Percentiles rank a stretch among this genome's conserved stretches.
Conservation (phyloP, 2,113 vertebrate genomes). For the Nothoprocta pentlandii region DNA sequence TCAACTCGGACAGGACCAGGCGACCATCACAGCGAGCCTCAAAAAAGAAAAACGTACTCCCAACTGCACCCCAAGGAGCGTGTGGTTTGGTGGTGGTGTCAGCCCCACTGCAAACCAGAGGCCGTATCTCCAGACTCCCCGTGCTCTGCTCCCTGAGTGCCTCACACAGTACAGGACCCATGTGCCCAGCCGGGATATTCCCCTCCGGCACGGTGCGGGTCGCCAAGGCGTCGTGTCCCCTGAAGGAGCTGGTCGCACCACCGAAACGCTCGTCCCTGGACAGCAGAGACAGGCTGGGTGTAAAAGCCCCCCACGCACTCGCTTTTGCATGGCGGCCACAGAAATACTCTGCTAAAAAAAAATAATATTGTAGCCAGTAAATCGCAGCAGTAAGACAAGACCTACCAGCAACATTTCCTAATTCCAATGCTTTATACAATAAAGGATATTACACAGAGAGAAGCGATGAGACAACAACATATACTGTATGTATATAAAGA, state of each 20-base stretch:
- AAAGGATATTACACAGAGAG: constrained; percentile 7
- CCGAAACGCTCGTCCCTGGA: neutral
- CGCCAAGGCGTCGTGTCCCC: neutral
- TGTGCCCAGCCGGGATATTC: neutral
- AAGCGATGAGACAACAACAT: constrained; percentile 14
- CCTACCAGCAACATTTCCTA: neutral
- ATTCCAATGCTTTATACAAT: neutral
- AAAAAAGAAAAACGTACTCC: neutral
- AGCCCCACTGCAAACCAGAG: fast-evolving
- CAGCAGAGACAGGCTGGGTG: fast-evolving
- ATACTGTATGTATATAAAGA: neutral
- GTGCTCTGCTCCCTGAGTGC: neutral
- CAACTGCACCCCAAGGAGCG: neutral
- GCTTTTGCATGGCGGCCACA: neutral
- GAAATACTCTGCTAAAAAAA: neutral
- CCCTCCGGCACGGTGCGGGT: neutral
- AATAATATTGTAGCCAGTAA: neutral
- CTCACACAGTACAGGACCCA: neutral
- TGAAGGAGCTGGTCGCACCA: neutral
- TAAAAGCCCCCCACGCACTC: neutral
- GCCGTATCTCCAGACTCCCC: neutral
- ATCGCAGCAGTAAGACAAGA: neutral
- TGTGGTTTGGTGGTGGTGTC: neutral
- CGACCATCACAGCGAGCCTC: neutral
- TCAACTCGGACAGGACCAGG: neutral